Evolutionary conservation across 2,113 vertebrate genomes (phyloP), one percentile per base, ranked within the genome.

Genomic region (Aegithalos caudatus): DNA sequence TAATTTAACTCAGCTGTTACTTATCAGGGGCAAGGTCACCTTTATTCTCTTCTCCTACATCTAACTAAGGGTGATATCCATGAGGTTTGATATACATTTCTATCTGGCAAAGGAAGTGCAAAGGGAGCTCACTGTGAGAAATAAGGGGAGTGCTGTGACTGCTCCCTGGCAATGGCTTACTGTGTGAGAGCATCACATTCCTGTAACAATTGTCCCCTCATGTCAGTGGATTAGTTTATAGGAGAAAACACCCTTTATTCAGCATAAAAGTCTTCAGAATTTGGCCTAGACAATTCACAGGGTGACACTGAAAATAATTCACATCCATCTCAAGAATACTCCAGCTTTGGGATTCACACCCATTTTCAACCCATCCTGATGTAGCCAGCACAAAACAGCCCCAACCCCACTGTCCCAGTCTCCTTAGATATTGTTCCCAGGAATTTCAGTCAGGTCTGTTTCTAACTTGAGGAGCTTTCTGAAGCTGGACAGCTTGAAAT

Each of bases 251-350:
- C 29, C 4, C 12, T 74, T 88, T 37, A 50, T 56, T 89, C 56
- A 23, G 18, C 1, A 0, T 60, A 40, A 67, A 64, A 62, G 54
- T 3, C 23, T 85, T 67, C 77, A 70, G 20, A 66, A 78, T 3
- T 33, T 0, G 0, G 13, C 6, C n/a, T 11, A 15, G 22, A 11
- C 15, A 35, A 72, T 65, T 79, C 56, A 60, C 0, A 0, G 57
- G 2, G 16, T 73, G 42, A 64, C 7, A 27, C 31, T 86, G 45
- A 69, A 87, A 89, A 35, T 45, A 66, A 62, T 56, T 65, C 53
- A 12, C 9, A 0, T 22, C 11, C 5, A 7, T 44, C 13, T 33
- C 56, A 81, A 33, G 24, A 78, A 56, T 16, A n/a, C 4, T 44
- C 40, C 16, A 20, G 24, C 27, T 84, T 56, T 47, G 48, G 20